phyloP scores from a whole-genome alignment of 2,888 invertebrate species.

The Agrochola circellaris region DNA sequence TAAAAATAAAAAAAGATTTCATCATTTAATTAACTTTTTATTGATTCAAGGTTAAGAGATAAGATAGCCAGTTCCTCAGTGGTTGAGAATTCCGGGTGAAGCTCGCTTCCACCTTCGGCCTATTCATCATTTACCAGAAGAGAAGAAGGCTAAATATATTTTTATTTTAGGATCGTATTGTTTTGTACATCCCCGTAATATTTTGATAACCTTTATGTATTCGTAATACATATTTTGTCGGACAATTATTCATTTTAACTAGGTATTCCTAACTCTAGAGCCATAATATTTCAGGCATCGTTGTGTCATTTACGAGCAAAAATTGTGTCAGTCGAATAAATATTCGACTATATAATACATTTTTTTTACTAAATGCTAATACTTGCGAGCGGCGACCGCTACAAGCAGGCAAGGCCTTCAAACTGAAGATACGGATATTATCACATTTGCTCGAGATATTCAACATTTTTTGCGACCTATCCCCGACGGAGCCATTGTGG shows the following conservation, averaged over 20 bases:
- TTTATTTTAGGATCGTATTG: background rate
- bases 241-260: background rate
- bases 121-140: no score
- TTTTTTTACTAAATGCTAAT: no score
- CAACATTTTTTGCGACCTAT: constrained; percentile 29
- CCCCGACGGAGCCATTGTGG: constrained; percentile 24
- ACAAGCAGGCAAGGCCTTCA: background rate
- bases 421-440: constrained; percentile 30
- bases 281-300: background rate
- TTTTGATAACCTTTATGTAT: background rate
- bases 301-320: constrained; percentile 1
- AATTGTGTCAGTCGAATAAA: background rate
- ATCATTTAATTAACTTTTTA: no score
- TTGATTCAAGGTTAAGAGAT: no score
- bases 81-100: no score
- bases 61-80: no score
- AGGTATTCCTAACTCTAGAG: background rate
- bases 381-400: no score
- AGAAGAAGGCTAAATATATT: no score
- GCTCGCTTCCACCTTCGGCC: no score
- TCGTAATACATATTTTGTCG: background rate
- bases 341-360: no score
- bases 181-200: background rate
- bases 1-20: no score
- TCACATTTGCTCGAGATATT: constrained; percentile 41